phyloP scores from a whole-genome alignment of 2,888 invertebrate species.

The Erebia epiphron region DNA sequence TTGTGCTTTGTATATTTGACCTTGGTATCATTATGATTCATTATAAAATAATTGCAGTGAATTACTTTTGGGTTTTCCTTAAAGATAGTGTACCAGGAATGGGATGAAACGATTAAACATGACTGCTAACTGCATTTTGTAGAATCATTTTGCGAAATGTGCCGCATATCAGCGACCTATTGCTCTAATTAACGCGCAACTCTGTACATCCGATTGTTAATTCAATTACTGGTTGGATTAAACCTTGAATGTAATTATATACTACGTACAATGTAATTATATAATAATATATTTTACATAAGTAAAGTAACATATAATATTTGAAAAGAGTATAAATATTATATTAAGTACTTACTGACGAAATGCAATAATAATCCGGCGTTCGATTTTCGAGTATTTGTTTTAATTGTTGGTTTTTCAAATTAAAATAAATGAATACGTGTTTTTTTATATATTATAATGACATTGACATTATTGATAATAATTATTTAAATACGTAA shows the following conservation, averaged over 20 bases:
- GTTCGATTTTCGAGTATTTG: too few relatives aligned
- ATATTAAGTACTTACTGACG: too few relatives aligned
- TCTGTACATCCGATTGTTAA: constrained; percentile 24
- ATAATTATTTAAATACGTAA: too few relatives aligned
- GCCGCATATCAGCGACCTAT: constrained; percentile 32
- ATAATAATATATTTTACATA: not conserved
- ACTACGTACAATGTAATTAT: not conserved
- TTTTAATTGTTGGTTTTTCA: too few relatives aligned
- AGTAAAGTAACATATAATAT: too few relatives aligned
- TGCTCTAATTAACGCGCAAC: constrained; percentile 27
- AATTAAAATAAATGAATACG: too few relatives aligned
- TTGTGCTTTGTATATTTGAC: not conserved
- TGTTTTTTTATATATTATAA: too few relatives aligned
- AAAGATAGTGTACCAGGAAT: constrained; percentile 22
- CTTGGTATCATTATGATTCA: constrained; percentile 8
- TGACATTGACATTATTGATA: too few relatives aligned
- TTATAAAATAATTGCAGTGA: constrained; percentile 5
- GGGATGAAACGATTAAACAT: constrained; percentile 14
- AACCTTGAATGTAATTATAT: constrained; percentile 31
- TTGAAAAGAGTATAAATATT: too few relatives aligned
- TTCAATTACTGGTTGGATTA: constrained; percentile 21
- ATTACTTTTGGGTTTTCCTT: constrained; percentile 21
- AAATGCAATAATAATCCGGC: too few relatives aligned
- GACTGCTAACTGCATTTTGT: constrained; percentile 15
- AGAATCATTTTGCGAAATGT: constrained; percentile 15